Percentiles rank a stretch among this genome's conserved stretches.
Conservation (phyloP, 2,113 vertebrate species). For the Chascanopsetta lugubris region DNA sequence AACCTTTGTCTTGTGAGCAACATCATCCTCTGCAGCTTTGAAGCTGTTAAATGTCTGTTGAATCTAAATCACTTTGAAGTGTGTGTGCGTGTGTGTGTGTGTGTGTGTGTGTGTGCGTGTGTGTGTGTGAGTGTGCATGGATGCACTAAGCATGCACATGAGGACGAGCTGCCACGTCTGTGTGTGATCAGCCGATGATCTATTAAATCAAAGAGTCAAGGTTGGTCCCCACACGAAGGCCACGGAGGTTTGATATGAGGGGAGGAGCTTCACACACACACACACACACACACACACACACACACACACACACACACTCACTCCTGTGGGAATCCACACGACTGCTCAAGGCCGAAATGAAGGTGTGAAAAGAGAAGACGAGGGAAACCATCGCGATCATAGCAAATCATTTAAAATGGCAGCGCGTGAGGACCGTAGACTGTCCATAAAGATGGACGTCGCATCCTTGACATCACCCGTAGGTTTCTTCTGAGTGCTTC, state of each 20-base stretch:
- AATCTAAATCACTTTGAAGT: slow-evolving; percentile 61
- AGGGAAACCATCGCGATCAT: too few relatives aligned
- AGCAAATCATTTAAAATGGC: too few relatives aligned
- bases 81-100: slow-evolving; percentile 5
- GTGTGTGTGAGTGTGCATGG: slow-evolving; percentile 5
- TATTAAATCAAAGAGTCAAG: slow-evolving; percentile 64
- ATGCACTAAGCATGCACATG: not conserved
- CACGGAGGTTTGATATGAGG: slow-evolving; percentile 25
- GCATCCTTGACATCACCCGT: too few relatives aligned
- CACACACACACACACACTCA: too few relatives aligned
- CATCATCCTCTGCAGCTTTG: slow-evolving; percentile 44
- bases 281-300: too few relatives aligned
- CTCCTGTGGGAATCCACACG: too few relatives aligned
- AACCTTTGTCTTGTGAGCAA: slow-evolving; percentile 50
- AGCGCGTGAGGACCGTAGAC: too few relatives aligned
- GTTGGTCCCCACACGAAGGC: slow-evolving; percentile 43
- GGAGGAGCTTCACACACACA: too few relatives aligned
- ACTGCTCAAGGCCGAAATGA: too few relatives aligned
- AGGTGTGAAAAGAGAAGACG: not conserved
- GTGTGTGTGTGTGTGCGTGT: not conserved
- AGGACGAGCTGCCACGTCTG: not conserved
- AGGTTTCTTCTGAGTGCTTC: too few relatives aligned
- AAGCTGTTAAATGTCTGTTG: slow-evolving; percentile 46
- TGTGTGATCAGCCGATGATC: slow-evolving; percentile 39
- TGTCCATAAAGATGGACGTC: too few relatives aligned